phyloP scores from a whole-genome alignment of 2,797 vertebrate species.

The Catamblyrhynchus diadema region DNA sequence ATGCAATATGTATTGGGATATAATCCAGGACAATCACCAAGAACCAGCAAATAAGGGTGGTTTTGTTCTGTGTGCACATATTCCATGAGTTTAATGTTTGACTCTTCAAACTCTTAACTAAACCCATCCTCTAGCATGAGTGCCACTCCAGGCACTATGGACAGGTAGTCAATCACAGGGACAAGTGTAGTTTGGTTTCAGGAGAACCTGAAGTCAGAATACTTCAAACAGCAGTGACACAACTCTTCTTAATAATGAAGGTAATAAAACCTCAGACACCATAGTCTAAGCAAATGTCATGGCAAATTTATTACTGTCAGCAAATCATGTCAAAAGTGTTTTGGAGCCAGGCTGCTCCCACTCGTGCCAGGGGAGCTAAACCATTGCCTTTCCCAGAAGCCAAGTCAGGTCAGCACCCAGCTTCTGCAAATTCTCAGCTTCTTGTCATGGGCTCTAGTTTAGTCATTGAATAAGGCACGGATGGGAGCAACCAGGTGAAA shows the following conservation, averaged over 20 bases:
- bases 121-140: background rate
- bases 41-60: background rate
- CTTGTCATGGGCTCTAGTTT: rapidly evolving
- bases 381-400: background rate
- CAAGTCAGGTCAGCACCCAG: background rate
- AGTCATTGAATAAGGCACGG: background rate
- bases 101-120: background rate
- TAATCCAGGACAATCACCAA: background rate
- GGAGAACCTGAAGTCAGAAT: background rate
- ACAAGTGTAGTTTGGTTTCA: rapidly evolving
- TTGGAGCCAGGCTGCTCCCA: background rate
- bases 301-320: background rate
- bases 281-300: background rate
- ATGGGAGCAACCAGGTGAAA: background rate
- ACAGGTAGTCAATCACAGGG: background rate
- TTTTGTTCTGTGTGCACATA: background rate
- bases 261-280: background rate
- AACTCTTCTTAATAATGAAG: background rate
- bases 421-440: background rate
- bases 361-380: background rate
- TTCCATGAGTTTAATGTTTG: background rate
- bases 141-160: background rate
- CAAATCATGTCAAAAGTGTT: background rate
- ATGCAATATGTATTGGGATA: too few species aligned
- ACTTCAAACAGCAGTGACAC: background rate